Conservation (phyloP, 2,113 vertebrate species). For the Xyrauchen texanus region DNA sequence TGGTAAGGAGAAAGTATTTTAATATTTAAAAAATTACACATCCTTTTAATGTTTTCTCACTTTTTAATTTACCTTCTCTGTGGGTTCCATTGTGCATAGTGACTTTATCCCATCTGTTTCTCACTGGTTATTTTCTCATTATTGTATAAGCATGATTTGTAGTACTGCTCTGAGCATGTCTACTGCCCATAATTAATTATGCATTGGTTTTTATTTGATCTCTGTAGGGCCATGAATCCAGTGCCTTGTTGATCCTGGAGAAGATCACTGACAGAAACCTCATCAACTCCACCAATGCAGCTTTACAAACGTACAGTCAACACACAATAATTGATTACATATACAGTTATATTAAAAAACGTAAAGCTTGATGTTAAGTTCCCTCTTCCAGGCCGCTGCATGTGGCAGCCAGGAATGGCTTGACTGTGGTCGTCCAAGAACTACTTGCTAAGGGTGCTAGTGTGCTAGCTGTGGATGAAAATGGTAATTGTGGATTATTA, state of each 20-base stretch:
- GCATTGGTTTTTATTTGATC: constrained; percentile 28
- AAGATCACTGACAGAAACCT: constrained; percentile 97
- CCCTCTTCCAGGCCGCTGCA: constrained; percentile 85
- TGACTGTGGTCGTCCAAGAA: constrained; percentile 96
- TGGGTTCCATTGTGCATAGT: background rate
- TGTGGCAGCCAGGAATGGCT: constrained; percentile 94
- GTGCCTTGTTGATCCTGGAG: constrained; percentile 99
- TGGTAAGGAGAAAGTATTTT: no score
- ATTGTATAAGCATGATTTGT: background rate
- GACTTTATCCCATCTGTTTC: no score
- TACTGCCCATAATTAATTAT: background rate
- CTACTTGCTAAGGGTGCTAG: constrained; percentile 95
- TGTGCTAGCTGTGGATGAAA: constrained; percentile 96
- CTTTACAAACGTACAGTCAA: constrained; percentile 94
- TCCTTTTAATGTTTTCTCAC: no score
- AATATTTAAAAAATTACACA: no score
- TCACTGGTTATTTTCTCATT: background rate
- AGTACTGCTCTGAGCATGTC: background rate
- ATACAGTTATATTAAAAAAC: background rate
- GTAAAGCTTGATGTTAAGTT: background rate
- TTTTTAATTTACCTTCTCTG: background rate
- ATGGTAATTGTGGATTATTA: constrained; percentile 78
- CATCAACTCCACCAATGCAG: constrained; percentile 96
- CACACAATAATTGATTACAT: background rate
- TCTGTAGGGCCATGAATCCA: constrained; percentile 97